These are phyloP conservation scores for Hipparchia sbordonii DNA, from an alignment of 2,888 invertebrate genomes.

Conservation along the genomic window DNA sequence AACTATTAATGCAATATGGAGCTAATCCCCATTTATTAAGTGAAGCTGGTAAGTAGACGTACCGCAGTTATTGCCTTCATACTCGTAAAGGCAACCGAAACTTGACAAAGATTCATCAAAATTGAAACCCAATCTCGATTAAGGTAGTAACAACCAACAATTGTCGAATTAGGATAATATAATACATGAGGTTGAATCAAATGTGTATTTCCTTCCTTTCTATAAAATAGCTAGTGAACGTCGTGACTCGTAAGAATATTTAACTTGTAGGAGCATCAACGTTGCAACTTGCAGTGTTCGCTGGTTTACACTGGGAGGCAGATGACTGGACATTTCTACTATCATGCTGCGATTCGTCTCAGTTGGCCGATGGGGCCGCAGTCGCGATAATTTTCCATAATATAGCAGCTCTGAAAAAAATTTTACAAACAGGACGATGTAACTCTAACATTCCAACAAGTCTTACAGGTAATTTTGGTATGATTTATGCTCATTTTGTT, in stretches of 20 bases:
- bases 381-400: constrained; percentile 74
- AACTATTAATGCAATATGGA: constrained; percentile 63
- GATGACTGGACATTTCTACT: constrained; percentile 67
- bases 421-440: constrained; percentile 71
- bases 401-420: constrained; percentile 61
- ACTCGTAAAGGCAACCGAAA: not conserved
- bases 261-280: constrained; percentile 68
- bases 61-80: not conserved
- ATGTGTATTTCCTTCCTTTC: not conserved
- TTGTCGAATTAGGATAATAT: no score
- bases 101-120: no score
- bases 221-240: not conserved
- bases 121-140: no score
- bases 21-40: constrained; percentile 72
- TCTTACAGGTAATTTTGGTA: constrained; percentile 61
- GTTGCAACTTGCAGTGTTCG: constrained; percentile 73
- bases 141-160: no score
- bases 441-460: constrained; percentile 73
- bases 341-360: constrained; percentile 74
- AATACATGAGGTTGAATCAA: no score
- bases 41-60: constrained; percentile 65
- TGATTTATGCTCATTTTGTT: no score
- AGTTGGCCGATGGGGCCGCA: constrained; percentile 76
- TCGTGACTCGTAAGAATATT: not conserved
- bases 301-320: constrained; percentile 64